Evolutionary conservation across 2,113 vertebrate genomes (phyloP).

Genomic region (Acinonyx jubatus): DNA sequence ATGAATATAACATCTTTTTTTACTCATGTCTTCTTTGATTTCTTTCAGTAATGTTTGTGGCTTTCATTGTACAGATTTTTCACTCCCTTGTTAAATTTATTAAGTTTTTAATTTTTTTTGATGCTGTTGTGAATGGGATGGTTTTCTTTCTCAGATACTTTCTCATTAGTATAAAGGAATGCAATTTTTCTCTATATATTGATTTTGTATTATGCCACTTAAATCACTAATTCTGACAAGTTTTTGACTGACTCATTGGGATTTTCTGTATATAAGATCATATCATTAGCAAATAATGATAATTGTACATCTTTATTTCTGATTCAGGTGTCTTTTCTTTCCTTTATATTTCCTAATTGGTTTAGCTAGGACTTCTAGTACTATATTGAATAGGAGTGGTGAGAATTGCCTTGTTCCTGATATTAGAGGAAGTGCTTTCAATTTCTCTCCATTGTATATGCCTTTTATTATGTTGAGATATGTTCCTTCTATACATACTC

Average conservation of each 20-base stretch:
- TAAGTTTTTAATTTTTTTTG: not conserved
- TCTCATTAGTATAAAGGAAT: not conserved
- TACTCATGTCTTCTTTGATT: not conserved
- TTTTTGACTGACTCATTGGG: not conserved
- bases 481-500: not conserved
- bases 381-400: not conserved
- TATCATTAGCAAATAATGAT: not conserved
- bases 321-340: not conserved
- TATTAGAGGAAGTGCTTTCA: not conserved
- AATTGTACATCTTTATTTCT: not conserved
- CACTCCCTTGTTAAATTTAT: not conserved
- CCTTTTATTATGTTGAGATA: not conserved
- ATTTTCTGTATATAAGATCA: not conserved
- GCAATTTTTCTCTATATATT: not conserved
- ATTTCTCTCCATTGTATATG: not conserved
- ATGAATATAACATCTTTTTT: not conserved
- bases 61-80: not conserved
- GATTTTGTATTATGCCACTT: not conserved
- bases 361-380: not conserved
- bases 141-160: not conserved
- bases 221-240: not conserved
- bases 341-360: not conserved
- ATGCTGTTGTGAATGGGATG: not conserved
- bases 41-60: not conserved
- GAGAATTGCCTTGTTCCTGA: not conserved